A percentile compares a stretch with the other conserved stretches of the same genome.
Conservation (phyloP, 2,797 vertebrate genomes). For the Anguilla obscura region DNA sequence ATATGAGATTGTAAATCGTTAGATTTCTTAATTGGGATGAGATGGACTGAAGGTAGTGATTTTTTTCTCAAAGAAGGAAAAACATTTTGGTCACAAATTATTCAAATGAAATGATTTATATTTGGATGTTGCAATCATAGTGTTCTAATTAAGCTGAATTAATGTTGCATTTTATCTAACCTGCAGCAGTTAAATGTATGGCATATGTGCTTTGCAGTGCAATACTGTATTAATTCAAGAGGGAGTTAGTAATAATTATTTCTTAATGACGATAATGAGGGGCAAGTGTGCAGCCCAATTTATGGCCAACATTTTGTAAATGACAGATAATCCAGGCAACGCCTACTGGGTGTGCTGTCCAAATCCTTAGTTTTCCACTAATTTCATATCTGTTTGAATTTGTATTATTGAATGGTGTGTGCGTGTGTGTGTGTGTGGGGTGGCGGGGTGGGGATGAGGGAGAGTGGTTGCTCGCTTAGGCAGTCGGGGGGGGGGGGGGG, state of each 20-base stretch:
- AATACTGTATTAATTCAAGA: conserved; percentile 24
- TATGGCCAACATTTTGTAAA: not conserved
- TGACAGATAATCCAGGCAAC: not conserved
- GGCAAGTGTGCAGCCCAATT: not conserved
- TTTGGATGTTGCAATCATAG: conserved; percentile 1
- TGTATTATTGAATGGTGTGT: too few relatives aligned
- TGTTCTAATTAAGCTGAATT: conserved; percentile 30
- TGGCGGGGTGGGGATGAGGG: too few relatives aligned
- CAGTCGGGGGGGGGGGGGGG: too few relatives aligned
- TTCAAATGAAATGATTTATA: conserved; percentile 27
- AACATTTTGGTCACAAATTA: conserved; percentile 26
- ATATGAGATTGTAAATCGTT: not conserved
- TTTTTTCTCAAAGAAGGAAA: conserved; percentile 8
- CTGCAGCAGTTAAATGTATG: conserved; percentile 27
- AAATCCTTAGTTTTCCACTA: too few relatives aligned
- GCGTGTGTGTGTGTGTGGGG: too few relatives aligned
- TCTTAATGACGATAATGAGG: conserved; percentile 16
- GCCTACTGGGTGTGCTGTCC: not conserved
- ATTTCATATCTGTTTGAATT: too few relatives aligned
- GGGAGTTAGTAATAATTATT: conserved; percentile 18
- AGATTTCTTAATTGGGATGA: conserved; percentile 19
- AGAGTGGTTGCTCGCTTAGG: too few relatives aligned
- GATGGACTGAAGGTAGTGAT: not conserved
- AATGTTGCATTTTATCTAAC: conserved; percentile 32
- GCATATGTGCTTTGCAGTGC: not conserved